These are phyloP conservation scores for Drosophila pandora DNA, from an alignment of 1,140 invertebrate species.

Conservation along the genomic window DNA sequence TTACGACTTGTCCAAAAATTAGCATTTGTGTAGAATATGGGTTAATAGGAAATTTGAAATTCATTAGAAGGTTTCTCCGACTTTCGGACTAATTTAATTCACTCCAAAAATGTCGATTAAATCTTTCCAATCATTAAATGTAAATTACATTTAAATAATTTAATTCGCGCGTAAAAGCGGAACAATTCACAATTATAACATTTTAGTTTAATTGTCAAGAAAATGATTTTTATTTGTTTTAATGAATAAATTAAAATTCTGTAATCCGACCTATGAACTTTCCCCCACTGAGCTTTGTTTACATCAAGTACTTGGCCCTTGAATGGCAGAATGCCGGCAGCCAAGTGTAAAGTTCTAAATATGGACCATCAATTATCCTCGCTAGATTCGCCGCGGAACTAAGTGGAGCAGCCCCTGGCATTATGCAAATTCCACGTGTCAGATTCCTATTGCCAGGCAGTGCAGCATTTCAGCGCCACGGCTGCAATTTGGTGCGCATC, in stretches of 20 bases:
- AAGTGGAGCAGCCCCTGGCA: slow-evolving; percentile 30
- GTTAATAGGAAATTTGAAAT: not conserved
- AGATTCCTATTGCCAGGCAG: slow-evolving; percentile 24
- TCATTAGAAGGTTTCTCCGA: not conserved
- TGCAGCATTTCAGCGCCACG: slow-evolving; percentile 6
- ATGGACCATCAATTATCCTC: slow-evolving; percentile 41
- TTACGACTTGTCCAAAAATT: not conserved
- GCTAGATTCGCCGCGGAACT: slow-evolving; percentile 48
- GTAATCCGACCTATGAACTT: not conserved
- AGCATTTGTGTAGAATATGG: not conserved
- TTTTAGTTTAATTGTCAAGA: not conserved
- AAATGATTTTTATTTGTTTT: not conserved
- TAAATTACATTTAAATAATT: not conserved
- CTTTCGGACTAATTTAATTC: not conserved
- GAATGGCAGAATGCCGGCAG: not conserved
- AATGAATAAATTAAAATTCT: not conserved
- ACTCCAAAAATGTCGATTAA: not conserved
- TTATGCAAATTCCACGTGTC: slow-evolving; percentile 80
- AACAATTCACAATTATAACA: not conserved
- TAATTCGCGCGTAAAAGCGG: not conserved
- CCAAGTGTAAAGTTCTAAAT: slow-evolving; percentile 29
- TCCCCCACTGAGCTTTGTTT: not conserved
- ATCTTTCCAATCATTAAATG: not conserved
- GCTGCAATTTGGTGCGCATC: slow-evolving; percentile 49
- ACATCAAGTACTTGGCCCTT: not conserved